Conservation (phyloP, 2,113 vertebrate species). For the Dromiciops gliroides region DNA sequence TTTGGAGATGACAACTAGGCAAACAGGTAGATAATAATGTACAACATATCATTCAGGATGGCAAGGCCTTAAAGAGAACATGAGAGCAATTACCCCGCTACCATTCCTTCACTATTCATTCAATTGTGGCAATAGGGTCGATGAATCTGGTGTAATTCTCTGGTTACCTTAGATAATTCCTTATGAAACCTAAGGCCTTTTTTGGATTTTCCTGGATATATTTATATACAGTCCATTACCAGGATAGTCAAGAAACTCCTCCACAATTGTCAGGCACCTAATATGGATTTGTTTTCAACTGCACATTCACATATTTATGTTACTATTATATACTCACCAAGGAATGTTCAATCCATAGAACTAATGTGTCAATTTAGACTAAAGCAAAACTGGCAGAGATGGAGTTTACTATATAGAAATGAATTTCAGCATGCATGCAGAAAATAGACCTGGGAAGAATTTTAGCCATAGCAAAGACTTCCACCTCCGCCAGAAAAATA, state of each 20-base stretch:
- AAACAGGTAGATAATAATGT: not conserved
- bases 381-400: not conserved
- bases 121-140: not conserved
- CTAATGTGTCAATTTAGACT: conserved; percentile 25
- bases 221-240: conserved; percentile 18
- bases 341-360: conserved; percentile 4
- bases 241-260: not conserved
- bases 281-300: conserved; percentile 16
- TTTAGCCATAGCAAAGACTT: not conserved
- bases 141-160: not conserved
- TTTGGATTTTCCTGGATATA: not conserved
- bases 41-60: not conserved
- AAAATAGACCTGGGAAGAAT: not conserved
- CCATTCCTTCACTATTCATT: not conserved
- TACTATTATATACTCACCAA: conserved; percentile 1
- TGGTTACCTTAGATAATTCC: not conserved
- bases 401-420: conserved; percentile 3
- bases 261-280: conserved; percentile 8
- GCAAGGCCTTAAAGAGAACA: not conserved
- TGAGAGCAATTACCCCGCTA: not conserved
- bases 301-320: conserved; percentile 15
- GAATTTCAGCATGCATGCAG: conserved; percentile 8
- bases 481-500: not conserved
- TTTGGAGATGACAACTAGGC: not conserved
- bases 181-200: conserved; percentile 11